Evolutionary conservation across 1,140 invertebrate genomes (phyloP).

Genomic region (Lepidurus couesii): DNA sequence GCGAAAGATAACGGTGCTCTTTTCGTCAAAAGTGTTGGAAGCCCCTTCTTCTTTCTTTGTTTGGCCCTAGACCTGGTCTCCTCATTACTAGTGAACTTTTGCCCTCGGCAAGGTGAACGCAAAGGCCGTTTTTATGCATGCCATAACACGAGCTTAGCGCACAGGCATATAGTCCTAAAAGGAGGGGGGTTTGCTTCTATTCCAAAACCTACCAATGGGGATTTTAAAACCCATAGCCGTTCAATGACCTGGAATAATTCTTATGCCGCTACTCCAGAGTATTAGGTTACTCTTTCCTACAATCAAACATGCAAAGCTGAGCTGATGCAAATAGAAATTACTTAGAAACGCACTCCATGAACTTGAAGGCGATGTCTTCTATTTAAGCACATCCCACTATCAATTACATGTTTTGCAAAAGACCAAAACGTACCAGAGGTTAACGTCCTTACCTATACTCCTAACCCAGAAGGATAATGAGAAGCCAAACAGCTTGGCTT

Average conservation of each 20-base stretch:
- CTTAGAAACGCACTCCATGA: no score
- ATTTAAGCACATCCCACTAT: no score
- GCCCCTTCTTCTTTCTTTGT: background rate
- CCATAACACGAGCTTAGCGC: background rate
- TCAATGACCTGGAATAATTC: background rate
- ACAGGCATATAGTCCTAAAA: background rate
- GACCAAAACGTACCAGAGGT: background rate
- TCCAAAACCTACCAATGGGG: background rate
- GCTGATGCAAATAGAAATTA: no score
- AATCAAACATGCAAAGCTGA: no score
- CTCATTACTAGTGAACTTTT: slow-evolving; percentile 14
- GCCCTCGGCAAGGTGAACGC: slow-evolving; percentile 9
- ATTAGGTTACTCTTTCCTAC: no score
- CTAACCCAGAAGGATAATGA: slow-evolving; percentile 14
- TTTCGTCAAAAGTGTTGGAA: slow-evolving; percentile 16
- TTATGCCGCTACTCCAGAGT: background rate
- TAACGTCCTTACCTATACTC: slow-evolving; percentile 19
- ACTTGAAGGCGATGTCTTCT: no score
- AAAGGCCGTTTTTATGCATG: background rate
- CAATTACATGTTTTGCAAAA: no score
- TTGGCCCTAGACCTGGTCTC: slow-evolving; percentile 14
- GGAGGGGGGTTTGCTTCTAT: background rate
- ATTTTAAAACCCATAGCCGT: background rate
- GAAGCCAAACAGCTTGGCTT: background rate
- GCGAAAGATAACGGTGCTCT: background rate